Evolutionary conservation across 2,797 vertebrate genomes (phyloP), one percentile per base, ranked within the genome.

Genomic region (Acestrorhynchus altus): DNA sequence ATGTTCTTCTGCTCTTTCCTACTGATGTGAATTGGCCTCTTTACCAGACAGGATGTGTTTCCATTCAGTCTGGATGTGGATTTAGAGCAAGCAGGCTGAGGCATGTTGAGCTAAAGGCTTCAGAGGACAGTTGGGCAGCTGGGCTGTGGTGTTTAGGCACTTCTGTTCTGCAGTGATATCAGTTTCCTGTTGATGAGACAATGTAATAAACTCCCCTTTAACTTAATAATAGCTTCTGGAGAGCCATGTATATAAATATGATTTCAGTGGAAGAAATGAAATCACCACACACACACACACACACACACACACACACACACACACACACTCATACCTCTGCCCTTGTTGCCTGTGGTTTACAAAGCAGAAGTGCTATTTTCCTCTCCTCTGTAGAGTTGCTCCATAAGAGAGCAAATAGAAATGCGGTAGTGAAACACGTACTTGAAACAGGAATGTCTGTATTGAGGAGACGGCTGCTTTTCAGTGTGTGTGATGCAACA

Each of bases 311-410:
- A 13, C 18, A 35, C 59, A n/a, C 70, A 66, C 64, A 54, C 66
- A 72, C 39, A 40, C 59, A 49, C 11, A 39, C 44, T 26, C 54
- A 13, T 13, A 35, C 59, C 4, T 1, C 16, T n/a, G 26, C 28
- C 47, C 40, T 59, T 49, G 57, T 72, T 24, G 13, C 18, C 22
- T n/a, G 1, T 24, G 0, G 3, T 24, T 42, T 60, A 10, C 20
- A 73, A 84, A 81, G 61, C 60, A 83, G 81, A 85, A 83, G 78
- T 70, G 13, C 10, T 52, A 0, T 71, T 61, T 73, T 77, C 39
- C 22, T 9, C 28, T 44, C 6, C 44, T 7, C 13, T 64, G 22
- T 2, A 20, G 35, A 20, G 8, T 31, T 40, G 35, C 61, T 42
- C 12, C 54, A 64, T 13, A 51, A 52, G 46, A 49, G 28, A 1